Conservation (phyloP, 2,113 vertebrate genomes). For the Perca fluviatilis region DNA sequence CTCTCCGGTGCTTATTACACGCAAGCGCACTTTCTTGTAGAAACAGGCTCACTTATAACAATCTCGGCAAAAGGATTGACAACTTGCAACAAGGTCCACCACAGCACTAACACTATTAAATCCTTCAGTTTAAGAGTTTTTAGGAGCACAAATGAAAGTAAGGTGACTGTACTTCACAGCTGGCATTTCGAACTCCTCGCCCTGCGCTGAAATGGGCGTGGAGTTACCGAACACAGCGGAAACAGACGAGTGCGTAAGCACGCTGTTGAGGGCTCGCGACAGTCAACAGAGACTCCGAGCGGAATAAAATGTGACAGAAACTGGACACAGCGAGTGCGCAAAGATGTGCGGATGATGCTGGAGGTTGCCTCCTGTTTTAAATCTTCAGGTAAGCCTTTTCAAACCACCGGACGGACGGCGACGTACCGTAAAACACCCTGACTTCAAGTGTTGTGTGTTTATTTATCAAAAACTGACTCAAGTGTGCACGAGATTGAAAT, state of each 20-base stretch:
- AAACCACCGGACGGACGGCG: background rate
- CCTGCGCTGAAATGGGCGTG: slow-evolving; percentile 56
- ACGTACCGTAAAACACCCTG: background rate
- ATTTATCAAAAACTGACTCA: background rate
- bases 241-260: slow-evolving; percentile 24
- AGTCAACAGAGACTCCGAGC: background rate
- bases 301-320: background rate
- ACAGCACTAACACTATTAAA: background rate
- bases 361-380: background rate
- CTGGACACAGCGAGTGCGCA: background rate
- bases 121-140: background rate
- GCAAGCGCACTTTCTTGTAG: background rate
- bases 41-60: background rate
- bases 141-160: background rate
- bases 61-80: background rate
- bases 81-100: background rate
- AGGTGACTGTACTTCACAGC: background rate
- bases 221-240: slow-evolving; percentile 32
- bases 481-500: background rate
- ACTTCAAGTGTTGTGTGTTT: background rate
- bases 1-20: background rate
- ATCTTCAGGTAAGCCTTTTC: slow-evolving; percentile 36
- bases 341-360: slow-evolving; percentile 5
- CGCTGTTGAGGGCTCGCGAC: background rate
- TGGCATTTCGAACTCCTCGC: background rate